These are phyloP conservation scores for Sibirionetta formosa DNA, from an alignment of 2,797 vertebrate genomes.

Conservation along the genomic window DNA sequence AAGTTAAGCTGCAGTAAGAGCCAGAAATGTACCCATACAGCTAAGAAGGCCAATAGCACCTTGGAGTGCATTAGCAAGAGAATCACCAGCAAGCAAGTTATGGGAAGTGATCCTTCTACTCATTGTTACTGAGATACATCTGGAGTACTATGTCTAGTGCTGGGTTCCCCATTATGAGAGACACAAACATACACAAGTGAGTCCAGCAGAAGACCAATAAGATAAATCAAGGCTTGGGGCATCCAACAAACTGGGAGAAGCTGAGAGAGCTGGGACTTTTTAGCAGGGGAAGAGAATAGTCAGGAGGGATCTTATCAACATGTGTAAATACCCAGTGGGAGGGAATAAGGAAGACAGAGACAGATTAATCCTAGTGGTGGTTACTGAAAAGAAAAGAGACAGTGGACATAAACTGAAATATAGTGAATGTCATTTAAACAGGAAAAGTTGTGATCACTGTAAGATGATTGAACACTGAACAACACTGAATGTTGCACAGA, in stretches of 20 bases:
- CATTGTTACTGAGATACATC: neutral
- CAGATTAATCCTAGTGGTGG: neutral
- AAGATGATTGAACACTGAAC: neutral
- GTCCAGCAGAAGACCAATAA: neutral
- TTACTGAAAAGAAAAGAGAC: neutral
- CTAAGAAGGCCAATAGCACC: neutral
- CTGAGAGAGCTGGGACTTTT: neutral
- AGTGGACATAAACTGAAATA: rapidly evolving
- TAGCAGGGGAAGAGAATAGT: neutral
- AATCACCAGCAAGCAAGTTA: neutral
- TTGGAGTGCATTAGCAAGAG: neutral
- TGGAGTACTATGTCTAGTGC: too few species aligned
- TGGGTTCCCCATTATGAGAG: neutral
- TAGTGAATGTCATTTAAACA: neutral
- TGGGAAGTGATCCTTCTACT: rapidly evolving
- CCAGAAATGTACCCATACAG: neutral
- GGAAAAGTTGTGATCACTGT: neutral
- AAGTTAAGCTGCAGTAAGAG: neutral
- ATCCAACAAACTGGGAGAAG: neutral
- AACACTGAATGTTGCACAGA: neutral
- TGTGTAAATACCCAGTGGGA: neutral
- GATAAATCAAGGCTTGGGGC: rapidly evolving
- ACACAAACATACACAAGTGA: too few species aligned
- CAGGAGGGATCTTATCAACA: rapidly evolving
- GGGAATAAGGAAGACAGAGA: neutral